Evolutionary conservation across 2,797 vertebrate species (phyloP).

Genomic region (Nannoperca obscura): DNA sequence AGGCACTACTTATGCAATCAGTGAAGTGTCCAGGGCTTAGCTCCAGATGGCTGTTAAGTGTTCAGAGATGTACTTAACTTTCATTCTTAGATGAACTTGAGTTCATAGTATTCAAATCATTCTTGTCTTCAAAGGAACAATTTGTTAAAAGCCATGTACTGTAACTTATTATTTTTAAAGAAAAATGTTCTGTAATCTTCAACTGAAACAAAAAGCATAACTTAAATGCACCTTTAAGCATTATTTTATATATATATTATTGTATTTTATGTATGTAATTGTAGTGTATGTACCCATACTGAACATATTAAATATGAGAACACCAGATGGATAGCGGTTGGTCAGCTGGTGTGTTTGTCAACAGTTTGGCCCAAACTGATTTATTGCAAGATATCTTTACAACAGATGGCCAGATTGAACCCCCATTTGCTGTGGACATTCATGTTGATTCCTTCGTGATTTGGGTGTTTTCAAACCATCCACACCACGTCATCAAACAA

Average conservation of each 20-base stretch:
- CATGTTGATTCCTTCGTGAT: not conserved
- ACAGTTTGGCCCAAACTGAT: not conserved
- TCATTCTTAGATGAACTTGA: not conserved
- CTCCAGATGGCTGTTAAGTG: slow-evolving; percentile 21
- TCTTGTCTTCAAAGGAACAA: not conserved
- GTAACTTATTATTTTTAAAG: not conserved
- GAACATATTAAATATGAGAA: not conserved
- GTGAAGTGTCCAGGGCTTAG: slow-evolving; percentile 34
- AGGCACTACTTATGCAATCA: slow-evolving; percentile 66
- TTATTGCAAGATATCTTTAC: not conserved
- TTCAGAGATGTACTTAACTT: slow-evolving; percentile 16
- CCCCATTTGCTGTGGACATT: not conserved
- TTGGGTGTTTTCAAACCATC: not conserved
- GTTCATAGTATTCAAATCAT: not conserved
- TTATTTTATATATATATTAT: not conserved
- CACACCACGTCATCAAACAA: not conserved
- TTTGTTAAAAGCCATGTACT: not conserved
- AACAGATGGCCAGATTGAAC: not conserved
- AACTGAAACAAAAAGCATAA: not conserved
- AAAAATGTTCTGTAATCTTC: not conserved
- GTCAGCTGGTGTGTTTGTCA: not conserved
- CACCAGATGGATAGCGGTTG: not conserved
- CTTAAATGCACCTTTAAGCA: not conserved
- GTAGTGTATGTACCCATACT: not conserved
- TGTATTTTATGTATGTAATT: not conserved